phyloP scores from a whole-genome alignment of 2,113 vertebrate species.

The Ceyx melanurus region DNA sequence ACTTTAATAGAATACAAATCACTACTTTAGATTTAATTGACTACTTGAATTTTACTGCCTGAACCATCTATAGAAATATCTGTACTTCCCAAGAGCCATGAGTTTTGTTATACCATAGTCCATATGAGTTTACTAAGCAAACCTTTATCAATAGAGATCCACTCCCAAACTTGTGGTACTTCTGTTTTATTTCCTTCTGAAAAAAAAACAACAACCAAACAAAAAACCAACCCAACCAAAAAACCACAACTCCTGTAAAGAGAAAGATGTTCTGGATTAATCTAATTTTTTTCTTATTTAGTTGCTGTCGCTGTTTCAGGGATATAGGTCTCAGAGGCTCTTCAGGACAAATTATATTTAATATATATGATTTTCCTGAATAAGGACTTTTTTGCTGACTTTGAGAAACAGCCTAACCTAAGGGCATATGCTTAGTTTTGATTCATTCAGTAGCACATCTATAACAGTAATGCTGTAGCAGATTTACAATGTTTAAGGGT shows the following conservation, averaged over 20 bases:
- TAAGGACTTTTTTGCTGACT: not conserved
- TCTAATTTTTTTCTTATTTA: not conserved
- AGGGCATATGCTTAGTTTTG: not conserved
- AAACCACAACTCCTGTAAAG: not conserved
- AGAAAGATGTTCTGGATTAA: not conserved
- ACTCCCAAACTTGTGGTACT: not conserved
- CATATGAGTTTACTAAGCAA: not conserved
- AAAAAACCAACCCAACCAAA: too few relatives aligned
- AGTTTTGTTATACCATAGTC: not conserved
- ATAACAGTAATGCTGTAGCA: not conserved
- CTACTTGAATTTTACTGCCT: not conserved
- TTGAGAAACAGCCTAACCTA: not conserved
- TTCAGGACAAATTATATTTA: not conserved
- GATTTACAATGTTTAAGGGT: not conserved
- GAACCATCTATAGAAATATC: not conserved
- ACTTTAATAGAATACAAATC: not conserved
- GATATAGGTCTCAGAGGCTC: not conserved
- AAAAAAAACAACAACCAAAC: not conserved
- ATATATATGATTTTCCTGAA: not conserved
- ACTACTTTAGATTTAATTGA: not conserved
- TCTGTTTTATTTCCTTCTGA: not conserved
- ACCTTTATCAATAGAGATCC: not conserved
- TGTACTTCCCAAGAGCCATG: not conserved
- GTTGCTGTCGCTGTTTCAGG: not conserved
- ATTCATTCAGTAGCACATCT: not conserved